Base-by-base conservation (phyloP, 2,113 vertebrate genomes). In the Hymenochirus boettgeri region DNA sequence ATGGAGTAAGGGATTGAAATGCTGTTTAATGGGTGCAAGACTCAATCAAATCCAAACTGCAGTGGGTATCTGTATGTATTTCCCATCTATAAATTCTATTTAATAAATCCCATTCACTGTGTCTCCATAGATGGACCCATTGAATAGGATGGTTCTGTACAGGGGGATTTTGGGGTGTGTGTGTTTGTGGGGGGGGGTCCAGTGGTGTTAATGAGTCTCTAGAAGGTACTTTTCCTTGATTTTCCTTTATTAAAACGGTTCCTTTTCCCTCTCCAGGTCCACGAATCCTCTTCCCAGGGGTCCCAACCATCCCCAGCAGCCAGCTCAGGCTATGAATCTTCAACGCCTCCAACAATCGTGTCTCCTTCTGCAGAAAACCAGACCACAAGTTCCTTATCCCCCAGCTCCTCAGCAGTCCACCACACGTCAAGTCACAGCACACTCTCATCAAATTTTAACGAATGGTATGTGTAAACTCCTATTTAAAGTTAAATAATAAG, bases 381-480 rank as follows among this genome's bases (percentile, higher is more conserved):
- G 88, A 93, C 89, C 83, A 87, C 90, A 83, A 97, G 91, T 80
- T 96, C 94, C 86, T 92, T 97, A 92, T 97, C 95, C 77, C 93
- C 96, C 74, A 90, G 95, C 71, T 92, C 93, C 70, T 92, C 95
- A 65, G 92, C 94, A 82, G 93, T 97, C 47, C 95, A 97, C 83
- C 96, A 98, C 89, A 93, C 94, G 80, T 89, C 90, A 82, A 93
- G 91, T 86, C 96, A 98, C 93, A 90, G 91, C 89, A 89, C 96
- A 83, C 93, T 99, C 84, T 95, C 96, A 81, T 98, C 95, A 88
- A 99, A 99, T 94, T n/a, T 99, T 94, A 99, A 98, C 90, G 96
- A 99, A 96, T 99, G 96, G 96, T 99, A 99, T 91, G 96, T 99
- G 88, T 99, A 93, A 99, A 88, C 75, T 69, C 77, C 91, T 89